These are phyloP conservation scores for Pluvianellus socialis DNA, from an alignment of 2,113 vertebrate genomes.

Conservation along the genomic window DNA sequence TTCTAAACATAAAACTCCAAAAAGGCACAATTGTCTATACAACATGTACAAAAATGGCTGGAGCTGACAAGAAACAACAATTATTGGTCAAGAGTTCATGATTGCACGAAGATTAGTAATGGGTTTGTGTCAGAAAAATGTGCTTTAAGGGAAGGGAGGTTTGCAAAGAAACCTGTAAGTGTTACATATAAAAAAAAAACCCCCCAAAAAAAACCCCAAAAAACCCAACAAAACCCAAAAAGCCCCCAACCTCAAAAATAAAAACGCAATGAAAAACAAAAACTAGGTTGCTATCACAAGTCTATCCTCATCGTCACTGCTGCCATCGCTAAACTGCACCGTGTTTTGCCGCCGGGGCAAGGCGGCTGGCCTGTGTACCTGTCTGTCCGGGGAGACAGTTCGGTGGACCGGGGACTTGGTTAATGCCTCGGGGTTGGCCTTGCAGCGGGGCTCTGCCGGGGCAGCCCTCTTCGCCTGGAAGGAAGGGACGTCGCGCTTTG, in stretches of 20 bases:
- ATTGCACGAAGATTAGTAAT: conserved; percentile 95
- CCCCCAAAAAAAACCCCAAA: neutral
- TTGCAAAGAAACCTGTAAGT: conserved; percentile 86
- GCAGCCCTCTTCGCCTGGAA: conserved; percentile 7
- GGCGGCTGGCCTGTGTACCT: conserved; percentile 35
- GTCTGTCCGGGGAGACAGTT: conserved; percentile 40
- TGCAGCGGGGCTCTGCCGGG: neutral
- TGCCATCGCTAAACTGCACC: conserved; percentile 85
- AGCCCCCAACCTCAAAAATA: neutral
- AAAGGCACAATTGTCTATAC: conserved; percentile 99
- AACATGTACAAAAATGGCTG: conserved; percentile 98
- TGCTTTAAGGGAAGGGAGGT: conserved; percentile 90
- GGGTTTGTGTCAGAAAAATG: conserved; percentile 92
- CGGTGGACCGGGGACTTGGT: neutral
- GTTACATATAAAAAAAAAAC: conserved; percentile 76
- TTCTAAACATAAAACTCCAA: conserved; percentile 94
- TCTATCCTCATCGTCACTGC: conserved; percentile 95
- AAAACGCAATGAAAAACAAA: conserved; percentile 70
- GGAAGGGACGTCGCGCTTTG: conserved; percentile 14
- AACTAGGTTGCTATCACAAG: conserved; percentile 93
- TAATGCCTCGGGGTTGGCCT: neutral
- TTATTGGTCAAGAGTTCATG: conserved; percentile 94
- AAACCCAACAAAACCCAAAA: neutral
- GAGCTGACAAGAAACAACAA: conserved; percentile 87
- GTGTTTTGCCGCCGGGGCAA: conserved; percentile 72